Evolutionary conservation across 2,888 invertebrate genomes (phyloP).

Genomic region (Drosophila planitibia): DNA sequence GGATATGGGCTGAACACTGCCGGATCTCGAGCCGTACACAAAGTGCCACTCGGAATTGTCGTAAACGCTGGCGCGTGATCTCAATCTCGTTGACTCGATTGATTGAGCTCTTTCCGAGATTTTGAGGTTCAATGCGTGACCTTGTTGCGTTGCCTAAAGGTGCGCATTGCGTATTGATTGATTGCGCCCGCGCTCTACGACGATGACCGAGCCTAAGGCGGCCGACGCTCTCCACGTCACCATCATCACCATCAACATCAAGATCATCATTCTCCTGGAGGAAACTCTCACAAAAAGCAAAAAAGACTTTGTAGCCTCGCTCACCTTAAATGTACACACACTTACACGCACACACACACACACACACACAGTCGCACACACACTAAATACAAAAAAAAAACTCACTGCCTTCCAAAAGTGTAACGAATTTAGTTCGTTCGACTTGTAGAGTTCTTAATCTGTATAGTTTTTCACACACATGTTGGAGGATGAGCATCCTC

Average conservation of each 20-base stretch:
- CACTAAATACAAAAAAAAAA: constrained; percentile 36
- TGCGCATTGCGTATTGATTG: constrained; percentile 14
- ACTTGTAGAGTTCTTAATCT: constrained; percentile 48
- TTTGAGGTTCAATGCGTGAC: constrained; percentile 24
- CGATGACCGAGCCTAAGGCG: constrained; percentile 45
- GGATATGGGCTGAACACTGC: constrained; percentile 71
- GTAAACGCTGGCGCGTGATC: constrained; percentile 66
- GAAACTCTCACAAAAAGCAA: constrained; percentile 27
- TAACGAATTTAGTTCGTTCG: constrained; percentile 45
- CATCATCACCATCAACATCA: not conserved
- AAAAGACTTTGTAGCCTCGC: constrained; percentile 79
- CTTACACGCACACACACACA: constrained; percentile 13
- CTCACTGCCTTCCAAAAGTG: constrained; percentile 72
- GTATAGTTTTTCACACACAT: constrained; percentile 41
- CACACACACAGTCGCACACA: constrained; percentile 2
- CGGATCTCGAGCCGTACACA: constrained; percentile 9
- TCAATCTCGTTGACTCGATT: constrained; percentile 22
- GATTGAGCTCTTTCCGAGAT: constrained; percentile 21
- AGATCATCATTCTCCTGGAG: constrained; percentile 27
- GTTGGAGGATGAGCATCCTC: constrained; percentile 31
- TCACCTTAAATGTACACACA: constrained; percentile 53
- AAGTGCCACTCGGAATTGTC: constrained; percentile 41
- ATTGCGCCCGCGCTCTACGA: constrained; percentile 30
- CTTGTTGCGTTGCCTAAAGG: constrained; percentile 1
- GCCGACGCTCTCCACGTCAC: constrained; percentile 33